These are phyloP conservation scores for Pristionchus japonicus DNA, from an alignment of 2,888 invertebrate genomes.

Conservation along the genomic window DNA sequence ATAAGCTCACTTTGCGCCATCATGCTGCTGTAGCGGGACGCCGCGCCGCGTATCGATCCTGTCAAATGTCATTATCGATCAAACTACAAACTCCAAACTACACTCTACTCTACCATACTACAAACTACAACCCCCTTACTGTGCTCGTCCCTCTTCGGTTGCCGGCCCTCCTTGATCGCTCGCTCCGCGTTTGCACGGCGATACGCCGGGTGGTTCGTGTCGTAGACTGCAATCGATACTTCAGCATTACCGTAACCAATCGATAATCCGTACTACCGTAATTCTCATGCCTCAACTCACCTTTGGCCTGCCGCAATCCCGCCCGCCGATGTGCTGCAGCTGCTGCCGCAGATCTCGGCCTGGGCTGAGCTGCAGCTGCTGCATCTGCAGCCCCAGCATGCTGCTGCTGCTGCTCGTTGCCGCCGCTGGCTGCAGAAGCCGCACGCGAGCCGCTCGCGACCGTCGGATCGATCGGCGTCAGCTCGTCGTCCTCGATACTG, in stretches of 20 bases:
- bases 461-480: slow-evolving; percentile 32
- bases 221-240: slow-evolving; percentile 15
- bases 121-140: too few species aligned
- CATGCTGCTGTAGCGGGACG: not conserved
- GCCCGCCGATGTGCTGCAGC: not conserved
- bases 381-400: not conserved
- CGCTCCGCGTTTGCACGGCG: not conserved
- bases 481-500: slow-evolving; percentile 12
- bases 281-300: too few species aligned
- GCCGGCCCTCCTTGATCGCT: not conserved
- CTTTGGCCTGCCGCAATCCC: not conserved
- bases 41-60: slow-evolving; percentile 18
- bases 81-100: not conserved
- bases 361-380: not conserved
- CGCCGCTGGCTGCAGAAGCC: not conserved
- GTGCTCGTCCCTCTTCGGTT: not conserved
- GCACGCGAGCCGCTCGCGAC: not conserved
- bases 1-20: slow-evolving; percentile 29
- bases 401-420: too few species aligned
- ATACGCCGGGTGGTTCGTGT: not conserved
- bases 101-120: not conserved
- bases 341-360: too few species aligned
- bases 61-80: not conserved
- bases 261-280: too few species aligned
- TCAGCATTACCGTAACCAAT: too few species aligned